Evolutionary conservation across 2,113 vertebrate genomes (phyloP).

Genomic region (Pedionomus torquatus): DNA sequence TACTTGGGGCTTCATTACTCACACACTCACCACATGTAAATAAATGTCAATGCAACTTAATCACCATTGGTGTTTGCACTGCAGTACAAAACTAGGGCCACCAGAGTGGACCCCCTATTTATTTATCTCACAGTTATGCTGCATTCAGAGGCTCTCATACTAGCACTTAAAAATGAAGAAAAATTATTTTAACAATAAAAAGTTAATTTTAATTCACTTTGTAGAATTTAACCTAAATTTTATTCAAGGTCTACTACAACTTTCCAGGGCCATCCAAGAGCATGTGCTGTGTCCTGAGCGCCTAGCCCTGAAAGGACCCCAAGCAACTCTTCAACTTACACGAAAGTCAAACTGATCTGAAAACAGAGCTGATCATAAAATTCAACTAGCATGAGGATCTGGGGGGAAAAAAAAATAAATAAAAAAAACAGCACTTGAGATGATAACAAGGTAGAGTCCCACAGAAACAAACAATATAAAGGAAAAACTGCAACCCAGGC

Average conservation of each 20-base stretch:
- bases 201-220: background rate
- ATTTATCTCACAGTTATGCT: background rate
- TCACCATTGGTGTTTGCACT: background rate
- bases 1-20: background rate
- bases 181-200: background rate
- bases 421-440: background rate
- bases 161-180: background rate
- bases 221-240: background rate
- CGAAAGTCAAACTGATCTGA: background rate
- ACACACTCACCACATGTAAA: background rate
- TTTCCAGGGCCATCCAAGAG: background rate
- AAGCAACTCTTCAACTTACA: background rate
- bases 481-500: background rate
- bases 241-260: background rate
- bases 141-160: background rate
- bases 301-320: background rate
- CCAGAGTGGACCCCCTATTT: background rate
- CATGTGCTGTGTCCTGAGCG: accelerated
- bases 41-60: background rate
- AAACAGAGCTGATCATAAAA: background rate
- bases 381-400: background rate
- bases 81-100: background rate
- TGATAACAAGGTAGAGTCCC: background rate
- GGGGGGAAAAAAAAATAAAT: no score
- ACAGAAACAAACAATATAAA: background rate